phyloP scores from a whole-genome alignment of 2,888 invertebrate genomes.

The Morpho achilles region DNA sequence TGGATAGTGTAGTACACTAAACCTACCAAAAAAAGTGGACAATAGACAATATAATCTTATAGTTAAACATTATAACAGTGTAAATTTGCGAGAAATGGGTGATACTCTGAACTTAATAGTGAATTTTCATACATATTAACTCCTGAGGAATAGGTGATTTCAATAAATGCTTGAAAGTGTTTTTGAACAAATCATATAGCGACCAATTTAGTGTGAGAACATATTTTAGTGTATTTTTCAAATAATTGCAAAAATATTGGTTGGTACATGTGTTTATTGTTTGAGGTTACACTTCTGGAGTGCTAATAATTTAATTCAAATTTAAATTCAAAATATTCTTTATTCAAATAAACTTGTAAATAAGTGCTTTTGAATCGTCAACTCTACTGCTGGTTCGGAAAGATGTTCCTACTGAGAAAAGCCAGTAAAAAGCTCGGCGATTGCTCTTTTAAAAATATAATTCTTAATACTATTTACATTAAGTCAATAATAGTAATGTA shows the following conservation, averaged over 20 bases:
- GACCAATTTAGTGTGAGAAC: constrained; percentile 26
- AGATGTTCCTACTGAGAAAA: too few species aligned
- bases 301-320: too few species aligned
- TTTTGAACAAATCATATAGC: constrained; percentile 19
- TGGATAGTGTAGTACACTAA: constrained; percentile 29
- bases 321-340: too few species aligned
- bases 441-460: too few species aligned
- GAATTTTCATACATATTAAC: not conserved
- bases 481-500: too few species aligned
- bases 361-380: too few species aligned
- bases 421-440: too few species aligned
- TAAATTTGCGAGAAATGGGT: constrained; percentile 15
- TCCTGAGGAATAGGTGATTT: constrained; percentile 2
- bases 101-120: constrained; percentile 12
- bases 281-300: too few species aligned
- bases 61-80: not conserved
- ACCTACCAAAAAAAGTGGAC: constrained; percentile 33
- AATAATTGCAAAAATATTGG: not conserved
- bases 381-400: too few species aligned
- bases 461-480: too few species aligned
- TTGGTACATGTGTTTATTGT: too few species aligned
- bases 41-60: constrained; percentile 21
- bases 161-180: constrained; percentile 5
- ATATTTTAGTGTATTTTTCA: constrained; percentile 21
- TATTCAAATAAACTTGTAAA: too few species aligned